Conservation (phyloP, 2,113 vertebrate genomes). For the Corydoras maculifer region DNA sequence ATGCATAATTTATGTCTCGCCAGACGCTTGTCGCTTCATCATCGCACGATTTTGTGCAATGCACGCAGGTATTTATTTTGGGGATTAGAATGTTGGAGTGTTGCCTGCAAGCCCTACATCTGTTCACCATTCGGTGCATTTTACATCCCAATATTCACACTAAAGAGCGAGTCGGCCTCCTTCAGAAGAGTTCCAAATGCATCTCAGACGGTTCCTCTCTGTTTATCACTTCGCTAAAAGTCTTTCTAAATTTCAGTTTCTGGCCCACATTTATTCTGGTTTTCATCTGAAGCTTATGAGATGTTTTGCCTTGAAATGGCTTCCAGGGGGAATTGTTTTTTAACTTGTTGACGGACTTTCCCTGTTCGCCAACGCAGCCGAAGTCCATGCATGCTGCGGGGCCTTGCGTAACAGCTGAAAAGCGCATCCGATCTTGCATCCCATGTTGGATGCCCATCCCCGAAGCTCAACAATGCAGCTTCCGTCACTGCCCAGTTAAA, state of each 20-base stretch:
- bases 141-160: no score
- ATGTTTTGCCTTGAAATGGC: constrained; percentile 32
- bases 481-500: not conserved
- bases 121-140: no score
- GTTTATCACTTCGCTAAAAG: no score
- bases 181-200: no score
- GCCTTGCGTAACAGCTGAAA: constrained; percentile 1
- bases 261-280: constrained; percentile 19
- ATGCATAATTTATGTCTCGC: not conserved
- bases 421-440: not conserved
- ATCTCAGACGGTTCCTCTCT: no score
- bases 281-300: constrained; percentile 16
- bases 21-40: not conserved
- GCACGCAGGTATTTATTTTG: constrained; percentile 55
- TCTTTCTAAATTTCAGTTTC: not conserved
- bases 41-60: constrained; percentile 45
- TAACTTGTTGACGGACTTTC: constrained; percentile 6
- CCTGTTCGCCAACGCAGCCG: constrained; percentile 9
- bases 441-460: not conserved
- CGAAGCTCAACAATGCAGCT: not conserved
- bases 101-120: no score
- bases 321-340: constrained; percentile 26
- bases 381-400: no score
- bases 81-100: constrained; percentile 51
- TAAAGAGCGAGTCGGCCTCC: no score